These are phyloP conservation scores for Sialis fuliginosa DNA, from an alignment of 2,888 invertebrate genomes.

Conservation along the genomic window DNA sequence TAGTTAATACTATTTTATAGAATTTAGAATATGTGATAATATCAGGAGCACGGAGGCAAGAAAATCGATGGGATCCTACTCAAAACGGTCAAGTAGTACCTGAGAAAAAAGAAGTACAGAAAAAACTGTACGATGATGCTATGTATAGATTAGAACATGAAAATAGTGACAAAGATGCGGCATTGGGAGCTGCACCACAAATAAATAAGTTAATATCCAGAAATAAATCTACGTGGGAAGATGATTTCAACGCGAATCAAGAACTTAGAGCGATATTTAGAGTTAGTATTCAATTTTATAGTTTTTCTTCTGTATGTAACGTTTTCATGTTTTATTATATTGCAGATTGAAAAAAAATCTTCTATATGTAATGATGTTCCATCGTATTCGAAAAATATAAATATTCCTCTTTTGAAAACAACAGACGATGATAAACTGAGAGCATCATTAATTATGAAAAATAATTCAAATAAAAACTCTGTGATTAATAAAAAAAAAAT, in stretches of 20 bases:
- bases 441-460: constrained; percentile 37
- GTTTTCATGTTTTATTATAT: constrained; percentile 23
- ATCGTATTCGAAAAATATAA: constrained; percentile 55
- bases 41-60: constrained; percentile 88
- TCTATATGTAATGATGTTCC: constrained; percentile 49
- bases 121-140: constrained; percentile 81
- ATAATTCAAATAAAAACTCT: not conserved
- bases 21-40: constrained; percentile 94
- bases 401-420: constrained; percentile 64
- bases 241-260: constrained; percentile 85
- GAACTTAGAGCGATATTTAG: constrained; percentile 70
- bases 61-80: constrained; percentile 94
- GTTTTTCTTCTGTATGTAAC: not conserved
- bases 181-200: constrained; percentile 51
- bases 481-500: not conserved
- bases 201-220: constrained; percentile 59
- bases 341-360: constrained; percentile 59
- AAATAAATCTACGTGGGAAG: constrained; percentile 71
- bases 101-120: constrained; percentile 80
- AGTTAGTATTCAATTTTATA: constrained; percentile 30
- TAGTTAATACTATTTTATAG: constrained; percentile 28
- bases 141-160: constrained; percentile 97
- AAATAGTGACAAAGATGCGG: constrained; percentile 53
- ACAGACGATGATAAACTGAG: constrained; percentile 60
- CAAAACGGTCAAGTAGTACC: constrained; percentile 88